A percentile compares a stretch with the other conserved stretches of the same genome.
Conservation (phyloP, 2,888 invertebrate species). For the Dryococelus australis region DNA sequence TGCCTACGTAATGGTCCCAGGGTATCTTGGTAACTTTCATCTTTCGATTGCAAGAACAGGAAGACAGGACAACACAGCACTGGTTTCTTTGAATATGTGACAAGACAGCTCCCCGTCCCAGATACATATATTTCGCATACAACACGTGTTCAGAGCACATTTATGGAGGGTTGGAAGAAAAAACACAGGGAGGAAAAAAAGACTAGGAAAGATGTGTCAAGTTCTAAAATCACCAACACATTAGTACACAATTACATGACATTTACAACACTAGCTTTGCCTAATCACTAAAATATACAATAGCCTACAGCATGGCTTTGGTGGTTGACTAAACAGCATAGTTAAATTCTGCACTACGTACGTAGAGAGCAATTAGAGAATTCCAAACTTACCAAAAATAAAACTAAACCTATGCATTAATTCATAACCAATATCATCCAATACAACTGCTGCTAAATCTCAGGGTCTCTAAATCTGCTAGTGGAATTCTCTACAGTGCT, state of each 20-base stretch:
- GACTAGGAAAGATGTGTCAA: conserved; percentile 30
- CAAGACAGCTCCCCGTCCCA: neutral
- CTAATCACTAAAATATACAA: conserved; percentile 21
- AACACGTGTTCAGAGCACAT: conserved; percentile 33
- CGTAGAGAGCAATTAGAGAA: conserved; percentile 18
- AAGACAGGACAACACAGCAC: conserved; percentile 30
- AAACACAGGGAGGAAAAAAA: conserved; percentile 29
- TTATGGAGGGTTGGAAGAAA: conserved; percentile 30
- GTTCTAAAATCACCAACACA: conserved; percentile 33
- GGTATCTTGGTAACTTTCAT: neutral
- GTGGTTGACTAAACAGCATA: conserved; percentile 18
- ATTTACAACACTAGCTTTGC: conserved; percentile 29
- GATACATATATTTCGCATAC: conserved; percentile 36
- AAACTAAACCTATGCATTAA: neutral
- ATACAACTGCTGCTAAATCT: neutral
- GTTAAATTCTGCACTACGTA: conserved; percentile 12
- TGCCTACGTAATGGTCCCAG: conserved; percentile 5
- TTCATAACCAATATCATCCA: neutral
- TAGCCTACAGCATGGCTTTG: conserved; percentile 30
- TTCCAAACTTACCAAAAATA: neutral
- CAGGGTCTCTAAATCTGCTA: neutral
- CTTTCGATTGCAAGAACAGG: neutral
- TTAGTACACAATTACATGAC: conserved; percentile 36
- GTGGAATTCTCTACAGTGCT: neutral
- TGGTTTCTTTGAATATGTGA: neutral